These are phyloP conservation scores for Microplitis mediator DNA, from an alignment of 1,140 invertebrate species.

Conservation along the genomic window DNA sequence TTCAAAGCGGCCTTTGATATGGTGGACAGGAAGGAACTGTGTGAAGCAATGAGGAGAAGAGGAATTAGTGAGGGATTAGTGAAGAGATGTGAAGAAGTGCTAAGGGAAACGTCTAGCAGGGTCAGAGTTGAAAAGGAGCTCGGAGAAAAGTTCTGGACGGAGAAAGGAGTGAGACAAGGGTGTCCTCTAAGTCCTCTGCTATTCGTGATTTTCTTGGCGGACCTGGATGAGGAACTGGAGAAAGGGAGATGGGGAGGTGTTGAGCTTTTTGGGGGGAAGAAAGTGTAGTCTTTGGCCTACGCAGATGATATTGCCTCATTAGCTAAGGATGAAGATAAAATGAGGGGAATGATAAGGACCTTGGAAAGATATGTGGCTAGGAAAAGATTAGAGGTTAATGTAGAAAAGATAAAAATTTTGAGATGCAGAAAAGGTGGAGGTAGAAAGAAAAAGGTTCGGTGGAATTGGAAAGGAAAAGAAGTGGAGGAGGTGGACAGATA, in stretches of 20 bases:
- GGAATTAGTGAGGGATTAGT: neutral
- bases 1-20: no score
- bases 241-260: slow-evolving; percentile 10
- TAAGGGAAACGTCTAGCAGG: slow-evolving; percentile 6
- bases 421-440: slow-evolving; percentile 17
- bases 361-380: slow-evolving; percentile 12
- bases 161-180: slow-evolving; percentile 16
- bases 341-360: slow-evolving; percentile 20
- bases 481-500: slow-evolving; percentile 13
- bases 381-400: slow-evolving; percentile 17
- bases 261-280: neutral
- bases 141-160: slow-evolving; percentile 12
- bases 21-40: no score
- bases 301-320: slow-evolving; percentile 15
- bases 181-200: slow-evolving; percentile 16
- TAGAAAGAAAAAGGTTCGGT: neutral
- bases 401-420: slow-evolving; percentile 20
- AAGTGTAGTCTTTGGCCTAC: slow-evolving; percentile 11
- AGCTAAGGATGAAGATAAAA: slow-evolving; percentile 8
- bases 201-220: slow-evolving; percentile 9
- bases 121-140: neutral
- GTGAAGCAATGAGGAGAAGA: neutral
- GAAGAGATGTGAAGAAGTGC: slow-evolving; percentile 5
- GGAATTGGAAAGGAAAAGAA: slow-evolving; percentile 4
- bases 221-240: slow-evolving; percentile 11